Conservation (phyloP, 1,140 invertebrate species). For the Psilanteris sp. region DNA sequence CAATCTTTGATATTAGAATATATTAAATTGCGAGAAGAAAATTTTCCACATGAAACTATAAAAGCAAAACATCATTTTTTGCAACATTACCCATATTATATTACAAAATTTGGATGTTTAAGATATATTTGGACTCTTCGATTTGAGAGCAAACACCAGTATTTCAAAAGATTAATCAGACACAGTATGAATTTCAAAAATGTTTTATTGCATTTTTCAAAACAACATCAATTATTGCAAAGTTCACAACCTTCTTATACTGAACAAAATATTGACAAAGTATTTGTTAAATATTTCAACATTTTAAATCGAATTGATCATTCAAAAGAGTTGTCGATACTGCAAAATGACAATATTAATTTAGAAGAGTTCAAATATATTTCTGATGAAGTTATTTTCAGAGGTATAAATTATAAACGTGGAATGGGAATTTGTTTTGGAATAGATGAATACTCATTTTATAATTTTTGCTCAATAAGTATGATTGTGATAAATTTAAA, state of each 20-base stretch:
- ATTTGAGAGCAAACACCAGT: conserved; percentile 37
- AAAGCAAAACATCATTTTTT: conserved; percentile 50
- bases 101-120: conserved; percentile 35
- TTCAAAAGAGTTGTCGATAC: conserved; percentile 14
- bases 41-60: conserved; percentile 20
- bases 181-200: conserved; percentile 43
- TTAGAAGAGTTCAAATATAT: conserved; percentile 20
- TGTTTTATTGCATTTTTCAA: conserved; percentile 10
- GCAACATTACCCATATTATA: conserved; percentile 28
- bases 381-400: conserved; percentile 4
- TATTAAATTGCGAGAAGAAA: conserved; percentile 16
- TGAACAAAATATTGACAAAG: conserved; percentile 36
- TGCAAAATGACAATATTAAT: conserved; percentile 24
- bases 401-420: conserved; percentile 22
- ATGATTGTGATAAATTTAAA: conserved; percentile 6
- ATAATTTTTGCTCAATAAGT: conserved; percentile 27
- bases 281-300: no score
- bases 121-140: conserved; percentile 34
- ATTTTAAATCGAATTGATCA: no score
- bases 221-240: conserved; percentile 13
- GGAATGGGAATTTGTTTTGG: conserved; percentile 20
- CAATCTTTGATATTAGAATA: conserved; percentile 34
- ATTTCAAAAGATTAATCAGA: conserved; percentile 21
- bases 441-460: conserved; percentile 19
- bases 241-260: conserved; percentile 11